Evolutionary conservation across 2,888 invertebrate genomes (phyloP).

Genomic region (Villa cingulata): DNA sequence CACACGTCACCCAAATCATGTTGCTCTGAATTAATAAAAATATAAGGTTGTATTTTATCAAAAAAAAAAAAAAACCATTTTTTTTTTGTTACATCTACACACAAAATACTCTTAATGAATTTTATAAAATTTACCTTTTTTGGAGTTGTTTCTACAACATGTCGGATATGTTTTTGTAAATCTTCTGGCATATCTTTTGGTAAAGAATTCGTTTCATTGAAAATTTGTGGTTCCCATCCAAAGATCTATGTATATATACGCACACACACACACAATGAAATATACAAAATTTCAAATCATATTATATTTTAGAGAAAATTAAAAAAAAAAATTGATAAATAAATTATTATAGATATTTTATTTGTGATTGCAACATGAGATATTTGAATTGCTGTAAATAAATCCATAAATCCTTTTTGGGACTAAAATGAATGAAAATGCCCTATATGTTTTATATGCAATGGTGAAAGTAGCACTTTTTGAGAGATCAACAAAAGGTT

Average conservation of each 20-base stretch:
- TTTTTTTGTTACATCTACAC: not conserved
- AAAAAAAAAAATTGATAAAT: constrained; percentile 1
- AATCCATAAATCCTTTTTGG: no score
- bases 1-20: constrained; percentile 83
- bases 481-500: no score
- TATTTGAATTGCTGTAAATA: no score
- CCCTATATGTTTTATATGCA: no score
- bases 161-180: constrained; percentile 53
- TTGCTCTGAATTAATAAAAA: constrained; percentile 37
- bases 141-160: constrained; percentile 28
- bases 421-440: no score
- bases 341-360: no score
- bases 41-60: no score
- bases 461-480: no score
- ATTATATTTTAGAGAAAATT: not conserved
- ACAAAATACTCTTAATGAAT: not conserved
- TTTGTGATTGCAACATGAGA: no score
- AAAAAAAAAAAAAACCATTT: constrained; percentile 9
- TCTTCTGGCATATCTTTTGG: constrained; percentile 64
- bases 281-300: not conserved
- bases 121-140: constrained; percentile 32
- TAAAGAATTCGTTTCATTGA: constrained; percentile 54
- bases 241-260: constrained; percentile 50
- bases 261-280: not conserved
- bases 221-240: constrained; percentile 71